Base-by-base conservation (phyloP, 1,140 invertebrate genomes). In the Phthorimaea operculella region DNA sequence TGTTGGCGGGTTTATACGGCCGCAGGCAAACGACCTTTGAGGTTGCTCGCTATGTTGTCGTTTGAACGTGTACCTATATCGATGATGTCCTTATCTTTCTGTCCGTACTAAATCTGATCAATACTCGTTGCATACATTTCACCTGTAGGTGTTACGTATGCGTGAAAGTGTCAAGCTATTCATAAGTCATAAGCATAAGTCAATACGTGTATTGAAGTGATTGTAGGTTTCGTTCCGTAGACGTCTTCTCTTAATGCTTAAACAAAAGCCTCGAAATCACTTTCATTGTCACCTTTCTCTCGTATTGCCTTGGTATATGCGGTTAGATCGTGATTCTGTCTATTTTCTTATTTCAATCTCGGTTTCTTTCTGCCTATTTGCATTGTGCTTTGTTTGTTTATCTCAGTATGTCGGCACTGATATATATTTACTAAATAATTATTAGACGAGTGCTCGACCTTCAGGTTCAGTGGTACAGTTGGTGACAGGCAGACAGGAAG, bases 251-350 rank as follows among this genome's bases (percentile, higher is more conserved):
- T 28, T 28, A n/a, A n/a, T n/a, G n/a, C n/a, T n/a, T n/a, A 28
- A 28, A 28, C 21, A 28, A 28, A 28, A 28, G 21, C 21, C 21
- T 28, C 21, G 42, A 39, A 34, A 63, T 62, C 64, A 67, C 72
- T 75, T 77, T 77, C 72, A 59, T 68, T 69, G 64, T 54, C 68
- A 65, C 69, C 74, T 77, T 75, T 77, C 74, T 72, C 72, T 15
- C 16, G n/a, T 39, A n/a, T 39, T 39, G 10, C 36, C 36, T 10
- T n/a, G n/a, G 36, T 39, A 10, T 39, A 39, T 39, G 36, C n/a
- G n/a, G n/a, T 39, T 10, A 12, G 36, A n/a, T 39, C n/a, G 36
- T 12, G 21, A 10, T 39, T 39, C 36, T 39, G n/a, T 39, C 2
- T 39, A n/a, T 39, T 39, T 39, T 39, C 36, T 39, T n/a, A 39